Evolutionary conservation across 2,888 invertebrate species (phyloP).

Genomic region (Eudasyphora cyanicolor): DNA sequence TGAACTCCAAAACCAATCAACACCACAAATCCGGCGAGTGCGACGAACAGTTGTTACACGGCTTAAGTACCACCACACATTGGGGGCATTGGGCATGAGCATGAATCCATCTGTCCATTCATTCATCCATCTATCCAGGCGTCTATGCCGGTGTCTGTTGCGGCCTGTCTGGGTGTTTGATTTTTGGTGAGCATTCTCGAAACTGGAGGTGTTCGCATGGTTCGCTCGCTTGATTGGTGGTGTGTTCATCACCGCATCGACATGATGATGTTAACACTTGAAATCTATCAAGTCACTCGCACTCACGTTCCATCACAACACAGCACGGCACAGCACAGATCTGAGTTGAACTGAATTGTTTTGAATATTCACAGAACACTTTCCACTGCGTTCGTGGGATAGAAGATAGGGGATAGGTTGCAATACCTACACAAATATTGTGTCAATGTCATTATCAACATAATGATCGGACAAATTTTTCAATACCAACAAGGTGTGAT

Average conservation of each 20-base stretch:
- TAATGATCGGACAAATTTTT: constrained; percentile 74
- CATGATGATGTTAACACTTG: constrained; percentile 65
- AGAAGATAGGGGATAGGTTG: constrained; percentile 55
- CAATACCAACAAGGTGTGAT: constrained; percentile 37
- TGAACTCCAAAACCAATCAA: not conserved
- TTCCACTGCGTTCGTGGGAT: constrained; percentile 29
- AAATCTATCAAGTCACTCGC: constrained; percentile 68
- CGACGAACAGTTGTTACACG: not conserved
- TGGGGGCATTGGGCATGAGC: not conserved
- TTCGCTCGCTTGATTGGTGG: constrained; percentile 55
- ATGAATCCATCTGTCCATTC: not conserved
- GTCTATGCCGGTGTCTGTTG: constrained; percentile 19
- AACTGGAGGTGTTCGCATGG: not conserved
- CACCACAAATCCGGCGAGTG: not conserved
- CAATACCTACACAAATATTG: constrained; percentile 55
- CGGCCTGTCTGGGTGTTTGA: constrained; percentile 15
- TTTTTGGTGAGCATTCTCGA: constrained; percentile 30
- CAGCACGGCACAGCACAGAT: too few species aligned
- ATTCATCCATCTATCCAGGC: not conserved
- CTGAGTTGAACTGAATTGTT: constrained; percentile 2
- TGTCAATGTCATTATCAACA: constrained; percentile 78
- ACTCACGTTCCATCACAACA: constrained; percentile 1
- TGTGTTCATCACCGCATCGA: constrained; percentile 49
- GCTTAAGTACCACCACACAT: constrained; percentile 3
- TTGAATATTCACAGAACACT: constrained; percentile 19